A percentile compares a stretch with the other conserved stretches of the same genome.
Conservation (phyloP, 1,140 invertebrate species). For the Bombus huntii region DNA sequence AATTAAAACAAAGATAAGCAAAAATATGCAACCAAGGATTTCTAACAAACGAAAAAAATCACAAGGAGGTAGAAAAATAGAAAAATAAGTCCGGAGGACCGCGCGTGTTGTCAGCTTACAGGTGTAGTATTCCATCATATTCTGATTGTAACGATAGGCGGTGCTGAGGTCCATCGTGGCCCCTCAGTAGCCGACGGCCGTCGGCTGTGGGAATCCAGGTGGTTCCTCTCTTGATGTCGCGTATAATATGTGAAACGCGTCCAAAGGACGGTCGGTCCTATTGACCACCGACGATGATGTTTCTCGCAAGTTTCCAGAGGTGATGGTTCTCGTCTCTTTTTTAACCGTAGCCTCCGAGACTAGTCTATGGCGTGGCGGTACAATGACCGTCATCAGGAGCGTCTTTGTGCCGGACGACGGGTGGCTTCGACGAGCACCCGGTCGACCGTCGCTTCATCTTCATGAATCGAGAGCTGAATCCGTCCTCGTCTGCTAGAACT, state of each 20-base stretch:
- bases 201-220: conserved; percentile 77
- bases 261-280: conserved; percentile 41
- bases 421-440: conserved; percentile 70
- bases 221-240: conserved; percentile 55
- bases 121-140: conserved; percentile 99
- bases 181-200: conserved; percentile 74
- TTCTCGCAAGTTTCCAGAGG: conserved; percentile 54
- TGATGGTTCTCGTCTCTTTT: conserved; percentile 63
- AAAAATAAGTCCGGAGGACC: not conserved
- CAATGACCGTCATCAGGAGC: conserved; percentile 78
- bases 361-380: conserved; percentile 69
- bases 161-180: conserved; percentile 93
- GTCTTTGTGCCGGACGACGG: conserved; percentile 77
- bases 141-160: conserved; percentile 97
- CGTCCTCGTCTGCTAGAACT: not conserved
- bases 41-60: not conserved
- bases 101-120: conserved; percentile 87
- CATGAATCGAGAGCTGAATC: conserved; percentile 33
- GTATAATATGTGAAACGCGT: conserved; percentile 6
- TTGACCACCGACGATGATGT: conserved; percentile 71
- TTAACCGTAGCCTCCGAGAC: conserved; percentile 13
- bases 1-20: not conserved
- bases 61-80: not conserved
- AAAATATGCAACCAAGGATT: not conserved
- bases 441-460: conserved; percentile 73